phyloP scores from a whole-genome alignment of 1,140 invertebrate species.

The Pantala flavescens region DNA sequence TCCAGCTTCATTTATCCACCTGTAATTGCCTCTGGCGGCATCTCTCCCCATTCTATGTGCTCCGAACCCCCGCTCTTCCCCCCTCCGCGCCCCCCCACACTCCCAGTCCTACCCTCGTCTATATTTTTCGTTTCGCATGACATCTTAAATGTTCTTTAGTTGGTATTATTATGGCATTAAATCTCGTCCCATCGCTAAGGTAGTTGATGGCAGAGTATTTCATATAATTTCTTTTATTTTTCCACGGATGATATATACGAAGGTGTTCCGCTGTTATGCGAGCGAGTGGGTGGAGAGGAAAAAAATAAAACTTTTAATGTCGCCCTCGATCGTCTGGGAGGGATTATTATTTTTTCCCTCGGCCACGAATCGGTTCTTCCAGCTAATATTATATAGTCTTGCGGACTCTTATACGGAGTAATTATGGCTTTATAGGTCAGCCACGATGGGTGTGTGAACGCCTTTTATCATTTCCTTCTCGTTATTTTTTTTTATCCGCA shows the following conservation, averaged over 20 bases:
- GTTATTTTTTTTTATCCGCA: too few relatives aligned
- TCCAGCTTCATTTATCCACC: slow-evolving; percentile 2
- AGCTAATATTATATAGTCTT: too few relatives aligned
- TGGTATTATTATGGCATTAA: slow-evolving; percentile 10
- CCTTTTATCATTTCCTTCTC: too few relatives aligned
- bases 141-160: slow-evolving; percentile 8
- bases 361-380: too few relatives aligned
- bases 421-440: too few relatives aligned
- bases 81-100: not conserved
- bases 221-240: not conserved
- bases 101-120: not conserved
- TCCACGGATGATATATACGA: not conserved
- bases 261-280: not conserved
- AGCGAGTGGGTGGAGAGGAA: not conserved
- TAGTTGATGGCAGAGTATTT: slow-evolving; percentile 5
- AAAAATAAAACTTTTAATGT: not conserved
- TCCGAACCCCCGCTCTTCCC: not conserved
- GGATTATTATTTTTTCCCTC: too few relatives aligned
- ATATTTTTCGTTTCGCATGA: slow-evolving; percentile 10
- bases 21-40: not conserved
- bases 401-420: too few relatives aligned
- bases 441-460: too few relatives aligned
- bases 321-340: too few relatives aligned
- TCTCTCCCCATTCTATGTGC: not conserved
- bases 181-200: slow-evolving; percentile 2